Conservation (phyloP, 2,888 invertebrate species). For the Stramonita haemastoma region DNA sequence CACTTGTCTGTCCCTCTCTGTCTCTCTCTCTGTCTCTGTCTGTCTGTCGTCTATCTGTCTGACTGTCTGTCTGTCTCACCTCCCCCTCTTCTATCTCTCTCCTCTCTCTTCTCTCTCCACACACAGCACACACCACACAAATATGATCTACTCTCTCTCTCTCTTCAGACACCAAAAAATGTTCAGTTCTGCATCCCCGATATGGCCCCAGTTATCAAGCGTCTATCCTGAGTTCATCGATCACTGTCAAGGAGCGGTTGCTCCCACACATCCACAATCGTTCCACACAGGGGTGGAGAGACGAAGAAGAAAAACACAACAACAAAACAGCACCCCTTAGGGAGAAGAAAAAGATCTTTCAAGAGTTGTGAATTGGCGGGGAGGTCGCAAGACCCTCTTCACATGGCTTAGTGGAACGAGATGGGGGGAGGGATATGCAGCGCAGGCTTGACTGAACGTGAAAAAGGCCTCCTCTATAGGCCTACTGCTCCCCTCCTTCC, state of each 20-base stretch:
- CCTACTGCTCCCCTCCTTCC: no score
- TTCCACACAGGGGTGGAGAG: no score
- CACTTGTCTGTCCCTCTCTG: no score
- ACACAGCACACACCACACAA: background rate
- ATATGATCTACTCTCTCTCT: no score
- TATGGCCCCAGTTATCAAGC: slow-evolving; percentile 25
- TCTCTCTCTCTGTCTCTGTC: no score
- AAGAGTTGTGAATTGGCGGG: background rate
- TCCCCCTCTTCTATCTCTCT: no score
- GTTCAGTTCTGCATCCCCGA: background rate
- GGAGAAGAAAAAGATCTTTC: background rate
- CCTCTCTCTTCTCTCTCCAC: no score
- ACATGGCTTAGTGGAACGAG: no score
- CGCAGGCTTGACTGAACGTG: background rate
- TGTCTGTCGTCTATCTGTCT: no score
- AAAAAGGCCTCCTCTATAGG: background rate
- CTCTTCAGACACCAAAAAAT: no score
- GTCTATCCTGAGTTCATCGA: slow-evolving; percentile 19
- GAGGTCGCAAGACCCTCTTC: no score
- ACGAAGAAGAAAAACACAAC: background rate
- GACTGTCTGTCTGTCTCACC: no score
- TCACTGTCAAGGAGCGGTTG: slow-evolving; percentile 33
- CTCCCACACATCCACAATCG: background rate
- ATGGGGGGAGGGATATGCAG: background rate
- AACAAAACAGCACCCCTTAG: background rate